phyloP scores from a whole-genome alignment of 2,888 invertebrate species.

The Lepidocyrtinus sp. region DNA sequence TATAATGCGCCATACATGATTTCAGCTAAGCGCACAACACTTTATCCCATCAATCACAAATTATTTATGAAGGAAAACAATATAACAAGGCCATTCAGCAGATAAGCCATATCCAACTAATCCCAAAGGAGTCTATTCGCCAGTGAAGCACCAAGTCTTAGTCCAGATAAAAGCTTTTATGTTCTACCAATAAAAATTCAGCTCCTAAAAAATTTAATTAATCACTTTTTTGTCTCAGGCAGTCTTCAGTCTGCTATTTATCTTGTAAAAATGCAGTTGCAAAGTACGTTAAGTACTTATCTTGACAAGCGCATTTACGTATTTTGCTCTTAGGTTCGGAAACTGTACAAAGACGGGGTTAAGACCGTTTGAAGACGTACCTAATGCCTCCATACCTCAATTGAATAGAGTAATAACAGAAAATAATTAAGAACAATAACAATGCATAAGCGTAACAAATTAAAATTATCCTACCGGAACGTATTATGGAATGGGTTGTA shows the following conservation, averaged over 20 bases:
- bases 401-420: no score
- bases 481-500: neutral
- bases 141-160: no score
- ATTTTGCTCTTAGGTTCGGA: no score
- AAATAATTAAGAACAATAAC: no score
- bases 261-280: slow-evolving; percentile 14
- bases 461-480: neutral
- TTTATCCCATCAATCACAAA: neutral
- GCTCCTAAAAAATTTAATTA: neutral
- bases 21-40: neutral
- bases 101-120: neutral
- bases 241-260: neutral
- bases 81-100: neutral
- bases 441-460: no score
- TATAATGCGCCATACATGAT: no score
- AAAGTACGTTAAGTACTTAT: neutral
- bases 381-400: no score
- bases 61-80: neutral
- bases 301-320: slow-evolving; percentile 28
- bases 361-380: no score
- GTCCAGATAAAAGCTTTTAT: no score
- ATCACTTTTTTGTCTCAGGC: neutral
- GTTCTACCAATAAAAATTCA: no score
- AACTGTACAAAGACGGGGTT: no score
- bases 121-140: no score